phyloP scores from a whole-genome alignment of 1,140 invertebrate species.

The Dreissena rostriformis region DNA sequence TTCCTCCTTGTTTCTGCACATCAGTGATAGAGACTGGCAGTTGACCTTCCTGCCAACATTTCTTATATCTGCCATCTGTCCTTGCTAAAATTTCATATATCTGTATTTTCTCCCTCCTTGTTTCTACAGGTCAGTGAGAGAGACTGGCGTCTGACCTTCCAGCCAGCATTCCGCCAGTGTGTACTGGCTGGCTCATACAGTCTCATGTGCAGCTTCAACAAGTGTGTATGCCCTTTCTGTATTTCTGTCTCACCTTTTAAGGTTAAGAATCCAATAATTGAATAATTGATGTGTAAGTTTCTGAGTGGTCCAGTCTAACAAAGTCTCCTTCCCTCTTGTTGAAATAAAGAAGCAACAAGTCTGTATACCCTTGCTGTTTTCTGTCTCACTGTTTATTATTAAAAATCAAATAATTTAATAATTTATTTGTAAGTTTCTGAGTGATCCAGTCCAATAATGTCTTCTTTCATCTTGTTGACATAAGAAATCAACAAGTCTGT shows the following conservation, averaged over 20 bases:
- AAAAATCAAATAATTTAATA: too few relatives aligned
- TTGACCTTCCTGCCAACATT: conserved; percentile 77
- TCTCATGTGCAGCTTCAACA: conserved; percentile 65
- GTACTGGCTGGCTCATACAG: conserved; percentile 71
- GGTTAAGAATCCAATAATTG: neutral
- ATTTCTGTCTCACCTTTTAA: too few relatives aligned
- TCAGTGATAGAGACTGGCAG: conserved; percentile 69
- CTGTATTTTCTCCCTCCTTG: too few relatives aligned
- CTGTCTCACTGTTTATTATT: too few relatives aligned
- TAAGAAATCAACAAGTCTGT: conserved; percentile 58
- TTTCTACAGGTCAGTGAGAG: conserved; percentile 68
- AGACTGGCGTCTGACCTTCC: conserved; percentile 78
- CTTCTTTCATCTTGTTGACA: too few relatives aligned
- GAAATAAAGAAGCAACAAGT: too few relatives aligned
- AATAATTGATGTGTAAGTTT: too few relatives aligned
- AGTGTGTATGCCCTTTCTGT: conserved; percentile 8
- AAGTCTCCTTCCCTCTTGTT: neutral
- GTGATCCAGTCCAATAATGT: too few relatives aligned
- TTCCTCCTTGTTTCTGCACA: conserved; percentile 34
- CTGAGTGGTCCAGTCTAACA: neutral
- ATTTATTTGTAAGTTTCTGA: too few relatives aligned
- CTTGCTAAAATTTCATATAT: too few relatives aligned
- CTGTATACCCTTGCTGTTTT: too few relatives aligned
- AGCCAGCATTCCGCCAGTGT: conserved; percentile 77
- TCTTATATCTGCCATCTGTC: too few relatives aligned